Conservation (phyloP, 1,140 invertebrate species). For the Cepaea nemoralis region DNA sequence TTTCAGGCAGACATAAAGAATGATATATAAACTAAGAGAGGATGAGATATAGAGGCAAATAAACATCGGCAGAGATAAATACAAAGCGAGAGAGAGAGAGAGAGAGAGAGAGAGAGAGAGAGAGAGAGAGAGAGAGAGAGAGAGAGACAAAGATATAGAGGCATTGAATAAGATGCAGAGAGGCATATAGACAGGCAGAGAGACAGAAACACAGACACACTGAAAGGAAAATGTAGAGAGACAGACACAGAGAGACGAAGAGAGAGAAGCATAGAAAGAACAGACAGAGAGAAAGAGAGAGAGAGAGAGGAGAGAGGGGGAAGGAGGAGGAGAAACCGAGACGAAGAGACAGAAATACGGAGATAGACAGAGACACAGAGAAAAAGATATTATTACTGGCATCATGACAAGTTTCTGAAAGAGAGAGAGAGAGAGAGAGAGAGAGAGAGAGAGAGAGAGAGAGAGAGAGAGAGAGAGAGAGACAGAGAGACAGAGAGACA, state of each 20-base stretch:
- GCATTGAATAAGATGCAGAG: not conserved
- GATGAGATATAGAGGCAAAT: not conserved
- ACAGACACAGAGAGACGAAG: not conserved
- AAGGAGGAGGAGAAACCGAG: not conserved
- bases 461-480: not conserved
- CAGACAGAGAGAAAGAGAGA: not conserved
- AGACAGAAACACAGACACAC: not conserved
- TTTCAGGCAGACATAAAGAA: too few relatives aligned
- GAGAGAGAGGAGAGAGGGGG: not conserved
- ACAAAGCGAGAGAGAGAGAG: slow-evolving; percentile 6
- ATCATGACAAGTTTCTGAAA: too few relatives aligned
- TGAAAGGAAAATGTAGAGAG: not conserved
- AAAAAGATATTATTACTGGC: too few relatives aligned
- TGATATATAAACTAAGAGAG: not conserved
- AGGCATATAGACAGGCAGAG: not conserved
- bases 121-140: not conserved
- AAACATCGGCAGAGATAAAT: not conserved
- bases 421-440: not conserved
- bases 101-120: slow-evolving; percentile 11
- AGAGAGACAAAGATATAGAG: not conserved
- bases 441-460: not conserved
- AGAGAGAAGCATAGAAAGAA: not conserved
- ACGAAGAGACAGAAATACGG: not conserved
- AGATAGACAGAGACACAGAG: slow-evolving; percentile 11
- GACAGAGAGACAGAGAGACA: not conserved